Evolutionary conservation across 1,140 invertebrate species (phyloP).

Genomic region (Drosophila sechellia): DNA sequence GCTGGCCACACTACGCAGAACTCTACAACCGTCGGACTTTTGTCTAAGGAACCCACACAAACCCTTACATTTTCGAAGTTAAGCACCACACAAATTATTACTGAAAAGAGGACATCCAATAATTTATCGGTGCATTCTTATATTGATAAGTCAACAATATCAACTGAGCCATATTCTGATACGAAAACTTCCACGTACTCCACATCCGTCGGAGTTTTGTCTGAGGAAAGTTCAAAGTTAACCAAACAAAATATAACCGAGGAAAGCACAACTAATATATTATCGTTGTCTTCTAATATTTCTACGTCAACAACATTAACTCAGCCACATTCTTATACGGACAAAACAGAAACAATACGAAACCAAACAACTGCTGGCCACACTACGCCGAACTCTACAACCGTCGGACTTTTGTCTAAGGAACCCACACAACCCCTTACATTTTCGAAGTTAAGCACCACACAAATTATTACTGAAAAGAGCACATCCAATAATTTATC

Average conservation of each 20-base stretch:
- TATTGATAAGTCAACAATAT: too few species aligned
- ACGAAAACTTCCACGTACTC: too few species aligned
- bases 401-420: not conserved
- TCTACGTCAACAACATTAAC: not conserved
- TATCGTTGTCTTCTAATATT: not conserved
- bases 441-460: not conserved
- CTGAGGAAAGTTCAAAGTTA: too few species aligned
- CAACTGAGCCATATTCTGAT: too few species aligned
- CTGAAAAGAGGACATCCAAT: not conserved
- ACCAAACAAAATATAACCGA: too few species aligned
- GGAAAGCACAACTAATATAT: not conserved
- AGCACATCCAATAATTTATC: too few species aligned
- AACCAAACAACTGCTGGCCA: too few species aligned
- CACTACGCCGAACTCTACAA: not conserved
- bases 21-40: not conserved
- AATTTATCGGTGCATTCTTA: too few species aligned
- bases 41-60: not conserved
- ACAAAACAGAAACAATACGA: too few species aligned
- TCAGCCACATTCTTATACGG: not conserved
- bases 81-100: not conserved
- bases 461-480: not conserved
- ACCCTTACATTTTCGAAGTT: not conserved
- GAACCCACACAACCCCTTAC: not conserved
- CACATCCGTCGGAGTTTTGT: too few species aligned
- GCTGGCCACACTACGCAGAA: too few species aligned